phyloP scores from a whole-genome alignment of 2,797 vertebrate species.

The Trachurus trachurus region DNA sequence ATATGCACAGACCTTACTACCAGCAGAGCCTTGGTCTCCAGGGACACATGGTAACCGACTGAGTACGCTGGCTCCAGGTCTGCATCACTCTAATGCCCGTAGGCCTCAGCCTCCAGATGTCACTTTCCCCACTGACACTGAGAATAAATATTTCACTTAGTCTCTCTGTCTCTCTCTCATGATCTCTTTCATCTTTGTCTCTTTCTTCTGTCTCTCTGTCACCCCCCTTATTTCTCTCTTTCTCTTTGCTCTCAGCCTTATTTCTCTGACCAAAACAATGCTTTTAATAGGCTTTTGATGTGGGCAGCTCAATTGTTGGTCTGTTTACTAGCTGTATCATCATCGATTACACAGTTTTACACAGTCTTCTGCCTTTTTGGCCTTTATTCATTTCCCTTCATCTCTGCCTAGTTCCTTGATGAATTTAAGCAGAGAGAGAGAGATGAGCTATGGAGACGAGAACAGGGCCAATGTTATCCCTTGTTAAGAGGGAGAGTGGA shows the following conservation, averaged over 20 bases:
- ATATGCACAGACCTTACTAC: slow-evolving; percentile 61
- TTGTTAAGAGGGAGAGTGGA: slow-evolving; percentile 79
- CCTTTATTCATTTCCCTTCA: background rate
- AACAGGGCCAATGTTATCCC: slow-evolving; percentile 73
- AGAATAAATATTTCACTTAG: slow-evolving; percentile 30
- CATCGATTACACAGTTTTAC: background rate
- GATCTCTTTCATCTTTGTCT: slow-evolving; percentile 22
- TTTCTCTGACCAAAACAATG: background rate
- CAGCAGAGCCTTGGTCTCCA: slow-evolving; percentile 67
- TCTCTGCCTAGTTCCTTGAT: slow-evolving; percentile 11
- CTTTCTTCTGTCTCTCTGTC: slow-evolving; percentile 7
- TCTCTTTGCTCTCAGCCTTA: background rate
- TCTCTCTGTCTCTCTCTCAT: slow-evolving; percentile 30
- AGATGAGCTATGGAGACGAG: slow-evolving; percentile 53
- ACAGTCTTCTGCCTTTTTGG: background rate
- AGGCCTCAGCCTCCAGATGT: slow-evolving; percentile 72
- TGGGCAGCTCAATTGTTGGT: background rate
- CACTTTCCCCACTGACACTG: slow-evolving; percentile 69
- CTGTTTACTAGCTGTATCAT: background rate
- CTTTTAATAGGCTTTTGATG: background rate
- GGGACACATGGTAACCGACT: slow-evolving; percentile 59
- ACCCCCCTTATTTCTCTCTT: background rate
- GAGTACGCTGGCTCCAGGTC: slow-evolving; percentile 71
- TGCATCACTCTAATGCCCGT: slow-evolving; percentile 61
- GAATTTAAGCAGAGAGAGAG: slow-evolving; percentile 41